phyloP scores from a whole-genome alignment of 2,113 vertebrate species.

The Ictalurus furcatus region DNA sequence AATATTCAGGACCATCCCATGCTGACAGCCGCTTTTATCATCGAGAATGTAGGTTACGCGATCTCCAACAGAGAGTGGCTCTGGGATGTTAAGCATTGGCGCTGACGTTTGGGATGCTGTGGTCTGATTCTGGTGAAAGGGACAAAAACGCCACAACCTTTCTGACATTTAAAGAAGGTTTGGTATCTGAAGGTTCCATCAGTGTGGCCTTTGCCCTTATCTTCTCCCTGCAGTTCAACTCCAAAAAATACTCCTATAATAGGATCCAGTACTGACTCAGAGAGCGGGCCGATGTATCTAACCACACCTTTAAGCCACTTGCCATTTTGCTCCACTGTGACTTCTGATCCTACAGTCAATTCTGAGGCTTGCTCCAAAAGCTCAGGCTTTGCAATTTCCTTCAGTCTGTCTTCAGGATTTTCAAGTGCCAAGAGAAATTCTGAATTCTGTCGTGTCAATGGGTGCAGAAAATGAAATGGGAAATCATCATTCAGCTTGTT shows the following conservation, averaged over 20 bases:
- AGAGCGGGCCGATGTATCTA: slow-evolving; percentile 69
- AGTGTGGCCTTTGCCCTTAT: slow-evolving; percentile 66
- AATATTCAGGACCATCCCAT: slow-evolving; percentile 73
- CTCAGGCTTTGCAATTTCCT: slow-evolving; percentile 58
- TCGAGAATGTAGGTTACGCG: slow-evolving; percentile 73
- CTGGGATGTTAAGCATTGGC: fast-evolving
- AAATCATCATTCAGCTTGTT: fast-evolving
- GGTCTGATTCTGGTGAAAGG: slow-evolving; percentile 72
- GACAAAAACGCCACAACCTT: slow-evolving; percentile 72
- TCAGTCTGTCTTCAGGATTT: slow-evolving; percentile 61
- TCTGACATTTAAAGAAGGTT: slow-evolving; percentile 66
- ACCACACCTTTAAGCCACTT: slow-evolving; percentile 67
- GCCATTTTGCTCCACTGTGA: slow-evolving; percentile 64
- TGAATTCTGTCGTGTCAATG: slow-evolving; percentile 48
- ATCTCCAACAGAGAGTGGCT: slow-evolving; percentile 68
- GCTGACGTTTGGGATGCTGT: slow-evolving; percentile 19
- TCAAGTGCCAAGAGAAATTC: slow-evolving; percentile 69
- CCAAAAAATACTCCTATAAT: slow-evolving; percentile 70
- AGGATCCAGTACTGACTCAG: fast-evolving
- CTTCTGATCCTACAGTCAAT: slow-evolving; percentile 43
- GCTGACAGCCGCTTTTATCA: slow-evolving; percentile 37
- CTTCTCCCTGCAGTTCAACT: slow-evolving; percentile 78
- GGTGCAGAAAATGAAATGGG: slow-evolving; percentile 38
- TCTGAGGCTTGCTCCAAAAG: slow-evolving; percentile 58
- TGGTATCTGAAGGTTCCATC: slow-evolving; percentile 44